These are phyloP conservation scores for Xyrauchen texanus DNA, from an alignment of 2,113 vertebrate genomes.

Conservation along the genomic window DNA sequence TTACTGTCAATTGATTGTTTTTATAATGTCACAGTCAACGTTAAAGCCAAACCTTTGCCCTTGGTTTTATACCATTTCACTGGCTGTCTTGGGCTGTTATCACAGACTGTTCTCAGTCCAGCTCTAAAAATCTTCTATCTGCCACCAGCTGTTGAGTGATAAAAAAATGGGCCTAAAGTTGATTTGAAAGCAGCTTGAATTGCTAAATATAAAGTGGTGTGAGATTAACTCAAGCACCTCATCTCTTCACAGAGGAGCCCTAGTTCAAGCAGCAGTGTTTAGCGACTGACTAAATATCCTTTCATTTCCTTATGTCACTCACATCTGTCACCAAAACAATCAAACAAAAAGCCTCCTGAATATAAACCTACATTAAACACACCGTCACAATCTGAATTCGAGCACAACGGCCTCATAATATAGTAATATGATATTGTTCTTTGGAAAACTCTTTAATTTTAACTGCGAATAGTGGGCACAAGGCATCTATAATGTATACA, in stretches of 20 bases:
- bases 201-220: slow-evolving; percentile 9
- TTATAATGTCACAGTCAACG: neutral
- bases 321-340: slow-evolving; percentile 23
- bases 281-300: slow-evolving; percentile 3
- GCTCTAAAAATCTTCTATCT: neutral
- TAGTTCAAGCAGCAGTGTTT: neutral
- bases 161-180: slow-evolving; percentile 14
- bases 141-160: slow-evolving; percentile 27
- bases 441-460: slow-evolving; percentile 38
- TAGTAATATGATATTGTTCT: slow-evolving; percentile 13
- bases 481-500: slow-evolving; percentile 37
- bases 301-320: slow-evolving; percentile 11
- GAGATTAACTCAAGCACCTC: slow-evolving; percentile 26
- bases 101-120: slow-evolving; percentile 16
- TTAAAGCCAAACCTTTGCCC: too few relatives aligned
- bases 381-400: neutral
- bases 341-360: neutral
- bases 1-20: neutral
- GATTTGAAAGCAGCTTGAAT: slow-evolving; percentile 24
- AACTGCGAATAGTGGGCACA: slow-evolving; percentile 6
- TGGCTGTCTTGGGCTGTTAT: neutral
- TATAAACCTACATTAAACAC: neutral
- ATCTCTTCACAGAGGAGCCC: neutral
- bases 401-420: slow-evolving; percentile 3
- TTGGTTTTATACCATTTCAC: neutral